Conservation (phyloP, 2,888 invertebrate species). For the Eumacrocentrus americanus region DNA sequence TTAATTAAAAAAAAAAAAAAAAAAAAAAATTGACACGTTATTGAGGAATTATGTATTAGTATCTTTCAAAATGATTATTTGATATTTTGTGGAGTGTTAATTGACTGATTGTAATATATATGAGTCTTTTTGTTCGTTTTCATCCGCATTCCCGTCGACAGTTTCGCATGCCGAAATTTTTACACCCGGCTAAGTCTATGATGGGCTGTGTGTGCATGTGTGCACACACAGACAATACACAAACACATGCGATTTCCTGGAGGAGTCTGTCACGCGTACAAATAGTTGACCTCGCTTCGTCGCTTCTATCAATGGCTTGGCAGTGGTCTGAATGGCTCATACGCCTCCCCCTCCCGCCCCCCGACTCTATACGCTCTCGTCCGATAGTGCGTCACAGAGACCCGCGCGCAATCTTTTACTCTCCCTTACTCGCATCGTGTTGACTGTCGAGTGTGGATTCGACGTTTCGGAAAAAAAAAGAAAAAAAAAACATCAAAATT, state of each 20-base stretch:
- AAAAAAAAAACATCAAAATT: neutral
- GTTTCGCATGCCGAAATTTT: constrained; percentile 21
- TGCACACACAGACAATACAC: constrained; percentile 33
- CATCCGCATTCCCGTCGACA: neutral
- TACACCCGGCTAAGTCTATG: no score
- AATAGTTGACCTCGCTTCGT: constrained; percentile 60
- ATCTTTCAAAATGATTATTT: neutral
- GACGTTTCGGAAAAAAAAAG: no score
- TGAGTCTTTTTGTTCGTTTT: no score
- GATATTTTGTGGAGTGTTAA: neutral
- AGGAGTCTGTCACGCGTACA: constrained; percentile 60
- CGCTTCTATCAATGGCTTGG: constrained; percentile 58
- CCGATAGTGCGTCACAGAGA: constrained; percentile 1
- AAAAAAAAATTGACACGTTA: neutral
- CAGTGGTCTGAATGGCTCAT: constrained; percentile 45
- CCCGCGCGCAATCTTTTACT: neutral
- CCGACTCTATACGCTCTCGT: neutral
- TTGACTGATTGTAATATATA: constrained; percentile 1
- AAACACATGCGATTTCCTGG: constrained; percentile 50
- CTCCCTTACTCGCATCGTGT: neutral
- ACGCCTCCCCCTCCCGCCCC: constrained; percentile 19
- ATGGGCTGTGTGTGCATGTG: constrained; percentile 12
- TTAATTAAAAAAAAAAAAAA: neutral
- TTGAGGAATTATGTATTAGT: neutral
- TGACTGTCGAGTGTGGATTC: no score